phyloP scores from a whole-genome alignment of 2,888 invertebrate genomes.

The Hemaris fuciformis region DNA sequence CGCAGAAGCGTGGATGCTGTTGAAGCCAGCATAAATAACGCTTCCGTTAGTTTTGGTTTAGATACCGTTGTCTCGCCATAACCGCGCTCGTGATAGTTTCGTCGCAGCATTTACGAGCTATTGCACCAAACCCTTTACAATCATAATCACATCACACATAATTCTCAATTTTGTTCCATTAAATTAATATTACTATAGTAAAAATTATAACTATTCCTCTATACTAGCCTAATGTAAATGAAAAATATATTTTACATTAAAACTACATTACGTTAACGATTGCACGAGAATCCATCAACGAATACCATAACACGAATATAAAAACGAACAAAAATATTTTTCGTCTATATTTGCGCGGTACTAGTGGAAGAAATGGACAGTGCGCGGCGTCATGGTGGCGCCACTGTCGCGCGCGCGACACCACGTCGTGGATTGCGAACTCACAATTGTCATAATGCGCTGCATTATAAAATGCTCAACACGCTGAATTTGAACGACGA shows the following conservation, averaged over 20 bases:
- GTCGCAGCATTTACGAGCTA: background rate
- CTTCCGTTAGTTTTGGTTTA: too few relatives aligned
- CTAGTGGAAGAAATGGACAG: background rate
- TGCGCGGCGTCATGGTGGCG: background rate
- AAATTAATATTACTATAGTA: constrained; percentile 1
- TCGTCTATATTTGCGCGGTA: background rate
- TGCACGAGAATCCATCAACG: background rate
- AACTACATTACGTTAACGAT: background rate
- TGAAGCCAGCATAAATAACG: too few relatives aligned
- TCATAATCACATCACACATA: background rate
- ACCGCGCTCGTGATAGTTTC: too few relatives aligned
- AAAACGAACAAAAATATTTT: background rate
- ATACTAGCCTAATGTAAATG: constrained; percentile 2
- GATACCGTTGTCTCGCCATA: too few relatives aligned
- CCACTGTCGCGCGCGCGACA: background rate
- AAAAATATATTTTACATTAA: constrained; percentile 5
- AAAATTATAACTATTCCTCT: background rate
- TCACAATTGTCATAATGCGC: too few relatives aligned
- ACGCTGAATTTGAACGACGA: background rate
- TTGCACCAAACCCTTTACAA: background rate
- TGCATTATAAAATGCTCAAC: background rate
- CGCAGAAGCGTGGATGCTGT: too few relatives aligned
- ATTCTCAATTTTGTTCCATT: constrained; percentile 4
- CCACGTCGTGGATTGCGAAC: too few relatives aligned
- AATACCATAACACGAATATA: background rate